Percentiles rank a stretch among this genome's conserved stretches.
Evolutionary conservation across 2,888 invertebrate species (phyloP).

Genomic region (Perizoma affinitatum): DNA sequence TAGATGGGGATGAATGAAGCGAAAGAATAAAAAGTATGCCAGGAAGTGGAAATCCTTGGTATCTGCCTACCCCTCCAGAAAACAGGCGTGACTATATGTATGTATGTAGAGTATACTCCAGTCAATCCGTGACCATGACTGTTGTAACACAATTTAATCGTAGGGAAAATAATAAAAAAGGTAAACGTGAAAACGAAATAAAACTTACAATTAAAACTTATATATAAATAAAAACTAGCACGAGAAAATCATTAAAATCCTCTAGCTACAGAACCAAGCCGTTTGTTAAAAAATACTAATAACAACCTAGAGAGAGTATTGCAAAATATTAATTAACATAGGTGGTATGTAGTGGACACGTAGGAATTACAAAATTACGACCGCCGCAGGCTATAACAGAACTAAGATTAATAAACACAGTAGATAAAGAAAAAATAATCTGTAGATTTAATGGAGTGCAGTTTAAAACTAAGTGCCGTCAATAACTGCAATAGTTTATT

Average conservation of each 20-base stretch:
- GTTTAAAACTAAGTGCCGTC: not conserved
- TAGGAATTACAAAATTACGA: constrained; percentile 62
- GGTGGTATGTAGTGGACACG: constrained; percentile 58
- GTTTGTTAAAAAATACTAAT: constrained; percentile 44
- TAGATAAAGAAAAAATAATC: not conserved
- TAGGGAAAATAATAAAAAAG: too few relatives aligned
- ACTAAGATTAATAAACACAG: constrained; percentile 37
- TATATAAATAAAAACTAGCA: too few relatives aligned
- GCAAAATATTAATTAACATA: constrained; percentile 61
- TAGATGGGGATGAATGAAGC: too few relatives aligned
- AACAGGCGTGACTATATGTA: too few relatives aligned
- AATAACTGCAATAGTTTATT: not conserved
- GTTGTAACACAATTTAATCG: too few relatives aligned
- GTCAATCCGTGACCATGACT: too few relatives aligned
- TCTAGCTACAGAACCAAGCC: constrained; percentile 15
- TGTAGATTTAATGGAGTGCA: not conserved
- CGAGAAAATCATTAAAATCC: not conserved
- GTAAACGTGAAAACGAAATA: too few relatives aligned
- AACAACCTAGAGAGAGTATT: constrained; percentile 47
- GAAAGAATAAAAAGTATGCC: too few relatives aligned
- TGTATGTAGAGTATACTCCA: too few relatives aligned
- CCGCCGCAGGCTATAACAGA: constrained; percentile 50
- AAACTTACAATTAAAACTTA: too few relatives aligned
- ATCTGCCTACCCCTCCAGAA: too few relatives aligned
- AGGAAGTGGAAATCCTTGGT: too few relatives aligned